These are phyloP conservation scores for Crotalus horridus DNA, from an alignment of 2,113 vertebrate genomes.

Conservation along the genomic window DNA sequence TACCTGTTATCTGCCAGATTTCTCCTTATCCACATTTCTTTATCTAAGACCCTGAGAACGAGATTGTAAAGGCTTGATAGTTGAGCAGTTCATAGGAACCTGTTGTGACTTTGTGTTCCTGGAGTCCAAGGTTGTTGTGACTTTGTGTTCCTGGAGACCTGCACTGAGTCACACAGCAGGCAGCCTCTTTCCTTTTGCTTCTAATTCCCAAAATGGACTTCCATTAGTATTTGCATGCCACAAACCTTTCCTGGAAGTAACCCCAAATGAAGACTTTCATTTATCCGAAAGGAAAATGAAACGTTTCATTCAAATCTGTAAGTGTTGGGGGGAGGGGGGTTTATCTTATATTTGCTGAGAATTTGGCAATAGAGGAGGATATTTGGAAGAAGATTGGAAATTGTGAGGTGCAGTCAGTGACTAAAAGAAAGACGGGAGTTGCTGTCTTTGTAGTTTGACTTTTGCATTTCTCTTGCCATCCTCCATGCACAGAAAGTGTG, in stretches of 20 bases:
- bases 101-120: not conserved
- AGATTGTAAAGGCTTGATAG: not conserved
- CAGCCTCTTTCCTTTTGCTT: not conserved
- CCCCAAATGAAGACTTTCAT: not conserved
- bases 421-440: not conserved
- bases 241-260: not conserved
- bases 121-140: not conserved
- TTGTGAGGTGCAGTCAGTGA: not conserved
- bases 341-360: not conserved
- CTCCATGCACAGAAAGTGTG: not conserved
- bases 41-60: constrained; percentile 12
- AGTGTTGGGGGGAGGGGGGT: not conserved
- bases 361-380: not conserved
- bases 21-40: not conserved
- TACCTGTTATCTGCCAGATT: constrained; percentile 13
- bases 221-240: not conserved
- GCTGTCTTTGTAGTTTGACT: not conserved
- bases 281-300: not conserved
- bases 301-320: not conserved
- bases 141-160: not conserved
- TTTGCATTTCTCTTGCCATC: not conserved
- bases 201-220: not conserved
- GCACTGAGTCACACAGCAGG: not conserved
- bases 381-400: not conserved
- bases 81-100: not conserved